Base-by-base conservation (phyloP, 1,140 invertebrate species). In the Plectus sambesii region DNA sequence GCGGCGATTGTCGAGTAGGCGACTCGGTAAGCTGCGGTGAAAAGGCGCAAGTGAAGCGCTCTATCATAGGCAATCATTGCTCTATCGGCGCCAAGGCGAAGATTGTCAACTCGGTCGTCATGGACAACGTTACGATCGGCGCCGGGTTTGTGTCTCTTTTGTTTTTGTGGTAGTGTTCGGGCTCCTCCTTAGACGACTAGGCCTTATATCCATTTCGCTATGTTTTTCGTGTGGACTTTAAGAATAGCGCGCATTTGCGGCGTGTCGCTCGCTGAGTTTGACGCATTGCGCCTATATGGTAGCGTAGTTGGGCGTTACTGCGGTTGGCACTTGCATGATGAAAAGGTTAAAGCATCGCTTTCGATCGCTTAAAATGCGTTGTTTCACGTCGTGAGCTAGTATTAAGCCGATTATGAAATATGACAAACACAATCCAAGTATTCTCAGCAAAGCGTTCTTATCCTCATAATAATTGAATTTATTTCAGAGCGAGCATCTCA, bases 371-470 rank as follows among this genome's bases (percentile, higher is more conserved):
- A 9, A 29, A n/a, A n/a, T n/a, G n/a, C n/a, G n/a, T n/a, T n/a
- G n/a, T n/a, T n/a, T n/a, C n/a, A n/a, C n/a, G n/a, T n/a, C n/a
- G n/a, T n/a, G n/a, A 3, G 27, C 38, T 8, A 29, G 29, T 12
- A 50, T 50, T 36, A 3, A 6, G 1, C n/a, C 20, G 5, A 26
- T 26, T 12, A 43, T 43, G 1, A 50, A 43, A 15, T 6, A 26
- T 50, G 2, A 43, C 43, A 23, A 39, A 35, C 5, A 29, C 30
- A n/a, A 36, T 35, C 1, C 26, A 50, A 43, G 48, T 50, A n/a
- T 8, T 17, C 27, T 47, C 19, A 22, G 20, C 12, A 39, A 50
- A 50, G 48, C 26, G 24, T 50, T 19, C 26, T 50, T 8, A 27
- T 39, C 4, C 35, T 20, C 27, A 17, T 23, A 6, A 36, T 50